Conservation (phyloP, 2,888 invertebrate species). For the Drosophila acutilabella region DNA sequence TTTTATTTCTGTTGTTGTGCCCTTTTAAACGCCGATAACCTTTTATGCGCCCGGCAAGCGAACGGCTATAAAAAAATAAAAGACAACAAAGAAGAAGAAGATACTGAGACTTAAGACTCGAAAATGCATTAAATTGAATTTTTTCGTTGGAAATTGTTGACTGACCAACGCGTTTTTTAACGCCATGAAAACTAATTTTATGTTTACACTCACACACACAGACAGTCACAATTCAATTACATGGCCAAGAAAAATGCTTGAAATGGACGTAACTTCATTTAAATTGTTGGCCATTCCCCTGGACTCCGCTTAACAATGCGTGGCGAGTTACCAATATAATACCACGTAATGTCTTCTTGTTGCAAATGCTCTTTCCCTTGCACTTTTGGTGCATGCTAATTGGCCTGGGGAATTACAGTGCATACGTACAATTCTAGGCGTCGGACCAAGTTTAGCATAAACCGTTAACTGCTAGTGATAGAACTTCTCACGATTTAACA, state of each 20-base stretch:
- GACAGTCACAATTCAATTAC: conserved; percentile 66
- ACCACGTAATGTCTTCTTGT: conserved; percentile 53
- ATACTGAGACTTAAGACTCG: conserved; percentile 46
- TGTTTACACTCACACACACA: conserved; percentile 60
- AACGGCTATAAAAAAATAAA: conserved; percentile 65
- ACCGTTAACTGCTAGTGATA: conserved; percentile 54
- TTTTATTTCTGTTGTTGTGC: conserved; percentile 34
- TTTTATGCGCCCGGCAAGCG: conserved; percentile 65
- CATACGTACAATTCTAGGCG: neutral
- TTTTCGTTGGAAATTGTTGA: conserved; percentile 66
- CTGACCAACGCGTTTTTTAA: conserved; percentile 73
- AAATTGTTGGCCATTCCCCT: conserved; percentile 59
- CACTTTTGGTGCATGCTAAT: conserved; percentile 77
- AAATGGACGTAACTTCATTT: conserved; percentile 68
- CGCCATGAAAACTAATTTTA: conserved; percentile 81
- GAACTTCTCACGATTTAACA: conserved; percentile 65
- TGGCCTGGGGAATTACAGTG: conserved; percentile 49
- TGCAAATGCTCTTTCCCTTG: conserved; percentile 62
- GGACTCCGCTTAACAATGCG: conserved; percentile 65
- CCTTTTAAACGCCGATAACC: conserved; percentile 78
- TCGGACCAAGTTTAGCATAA: conserved; percentile 63
- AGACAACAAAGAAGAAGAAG: conserved; percentile 5
- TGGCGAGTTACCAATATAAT: conserved; percentile 63
- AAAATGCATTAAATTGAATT: conserved; percentile 76
- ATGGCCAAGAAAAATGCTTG: conserved; percentile 59